Conservation (phyloP, 2,888 invertebrate genomes). For the Drosophila siamana region DNA sequence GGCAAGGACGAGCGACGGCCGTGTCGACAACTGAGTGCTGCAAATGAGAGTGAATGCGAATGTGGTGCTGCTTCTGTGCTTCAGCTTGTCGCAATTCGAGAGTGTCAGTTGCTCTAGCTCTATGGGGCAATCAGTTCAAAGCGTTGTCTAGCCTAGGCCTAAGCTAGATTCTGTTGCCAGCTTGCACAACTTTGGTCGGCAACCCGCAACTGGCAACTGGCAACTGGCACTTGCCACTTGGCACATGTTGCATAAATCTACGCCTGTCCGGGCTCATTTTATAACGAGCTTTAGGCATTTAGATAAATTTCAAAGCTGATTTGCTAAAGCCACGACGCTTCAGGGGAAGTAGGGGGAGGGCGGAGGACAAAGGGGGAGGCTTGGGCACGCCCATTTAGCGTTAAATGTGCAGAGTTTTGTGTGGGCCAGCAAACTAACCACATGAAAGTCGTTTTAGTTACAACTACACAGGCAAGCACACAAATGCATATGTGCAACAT, state of each 20-base stretch:
- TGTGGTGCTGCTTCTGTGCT: background rate
- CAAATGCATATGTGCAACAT: conserved; percentile 66
- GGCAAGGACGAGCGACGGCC: background rate
- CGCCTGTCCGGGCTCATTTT: conserved; percentile 60
- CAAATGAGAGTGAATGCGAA: conserved; percentile 63
- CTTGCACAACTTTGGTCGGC: conserved; percentile 30
- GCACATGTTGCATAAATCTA: conserved; percentile 72
- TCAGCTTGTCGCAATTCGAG: too few species aligned
- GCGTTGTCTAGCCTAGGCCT: conserved; percentile 57
- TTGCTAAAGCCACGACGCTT: conserved; percentile 51
- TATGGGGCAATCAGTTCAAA: conserved; percentile 70
- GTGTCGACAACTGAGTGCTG: conserved; percentile 33
- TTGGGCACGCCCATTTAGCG: conserved; percentile 63
- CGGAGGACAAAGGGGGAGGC: background rate
- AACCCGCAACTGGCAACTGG: conserved; percentile 23
- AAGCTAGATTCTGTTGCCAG: conserved; percentile 61
- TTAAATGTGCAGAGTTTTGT: conserved; percentile 69
- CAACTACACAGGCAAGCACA: conserved; percentile 40
- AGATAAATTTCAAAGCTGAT: conserved; percentile 80
- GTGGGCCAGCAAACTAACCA: conserved; percentile 66
- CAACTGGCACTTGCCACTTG: conserved; percentile 40
- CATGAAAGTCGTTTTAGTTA: conserved; percentile 68
- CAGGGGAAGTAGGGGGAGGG: background rate
- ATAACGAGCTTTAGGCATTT: conserved; percentile 79
- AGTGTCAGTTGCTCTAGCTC: conserved; percentile 6